Evolutionary conservation across 2,797 vertebrate species (phyloP), one percentile per base, ranked within the genome.

Genomic region (Crax fasciolata): DNA sequence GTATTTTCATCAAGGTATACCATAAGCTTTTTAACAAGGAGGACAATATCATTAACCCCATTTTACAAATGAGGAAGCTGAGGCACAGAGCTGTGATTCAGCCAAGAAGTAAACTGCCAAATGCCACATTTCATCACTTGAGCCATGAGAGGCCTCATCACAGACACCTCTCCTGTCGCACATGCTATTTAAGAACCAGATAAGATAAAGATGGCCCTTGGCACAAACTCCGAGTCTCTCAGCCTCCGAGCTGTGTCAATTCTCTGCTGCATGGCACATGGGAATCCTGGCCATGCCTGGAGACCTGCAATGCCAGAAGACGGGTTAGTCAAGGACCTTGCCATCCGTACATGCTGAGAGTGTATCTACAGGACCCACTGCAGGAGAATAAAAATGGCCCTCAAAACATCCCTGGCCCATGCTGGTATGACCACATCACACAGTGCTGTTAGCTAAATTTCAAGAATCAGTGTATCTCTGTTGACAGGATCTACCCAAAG

Each of bases 31-130:
- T 81, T 86, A 94, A 91, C 92, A 93, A 91, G 79, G 65, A 93
- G 78, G 84, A 85, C 87, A 89, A 35, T 21, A 62, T 35, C 82
- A 94, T 95, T 96, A 93, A 94, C 94, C 93, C 76, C 85, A 62
- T 97, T 96, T 88, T 75, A 90, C 62, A 94, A 94, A 94, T 72
- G 73, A 92, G 39, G 84, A 90, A 87, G 71, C 84, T 70, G 71
- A 89, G 79, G 79, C 87, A 79, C 94, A 91, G 79, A 94, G 82
- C 87, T 89, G 94, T 84, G 85, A 96, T 97, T 89, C 95, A 90
- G 46, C 38, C 7, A 43, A 54, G 79, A 85, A 92, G 72, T 49
- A 77, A 91, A 83, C 35, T 46, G 44, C 49, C 62, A 78, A 65
- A 83, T 15, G 57, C 68, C 43, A 51, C 24, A 7, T 81, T 80